Conservation (phyloP, 1,140 invertebrate species). For the Drosophila repleta region DNA sequence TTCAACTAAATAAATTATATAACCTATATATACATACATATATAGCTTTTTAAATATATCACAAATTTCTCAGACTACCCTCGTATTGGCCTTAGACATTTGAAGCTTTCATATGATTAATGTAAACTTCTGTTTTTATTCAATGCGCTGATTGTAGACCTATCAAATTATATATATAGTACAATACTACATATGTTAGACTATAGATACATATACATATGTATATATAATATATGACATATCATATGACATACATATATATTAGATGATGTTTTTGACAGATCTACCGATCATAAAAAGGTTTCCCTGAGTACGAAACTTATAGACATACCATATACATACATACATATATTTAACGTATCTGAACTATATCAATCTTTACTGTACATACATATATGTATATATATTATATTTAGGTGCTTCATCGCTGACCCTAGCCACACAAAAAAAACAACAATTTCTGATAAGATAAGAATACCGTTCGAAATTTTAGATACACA, state of each 20-base stretch:
- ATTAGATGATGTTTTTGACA: neutral
- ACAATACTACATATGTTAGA: too few relatives aligned
- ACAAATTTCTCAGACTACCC: too few relatives aligned
- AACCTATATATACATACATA: too few relatives aligned
- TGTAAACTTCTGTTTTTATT: too few relatives aligned
- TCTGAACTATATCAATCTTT: neutral
- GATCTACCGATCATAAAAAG: constrained; percentile 41
- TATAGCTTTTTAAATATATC: too few relatives aligned
- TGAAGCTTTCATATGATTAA: too few relatives aligned
- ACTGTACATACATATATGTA: too few relatives aligned
- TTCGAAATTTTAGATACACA: constrained; percentile 31
- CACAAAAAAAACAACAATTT: constrained; percentile 31
- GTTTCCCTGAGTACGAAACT: constrained; percentile 30
- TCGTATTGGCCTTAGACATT: too few relatives aligned
- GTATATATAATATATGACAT: neutral
- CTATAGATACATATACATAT: too few relatives aligned
- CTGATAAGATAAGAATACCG: constrained; percentile 63
- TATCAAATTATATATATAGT: neutral
- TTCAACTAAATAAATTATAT: too few relatives aligned
- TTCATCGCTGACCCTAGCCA: constrained; percentile 18
- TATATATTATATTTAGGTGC: constrained; percentile 9
- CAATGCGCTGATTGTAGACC: too few relatives aligned
- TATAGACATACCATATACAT: neutral
- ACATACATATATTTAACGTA: neutral
- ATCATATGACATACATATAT: too few relatives aligned